Evolutionary conservation across 2,797 vertebrate species (phyloP).

Genomic region (Epinephelus malabaricus): DNA sequence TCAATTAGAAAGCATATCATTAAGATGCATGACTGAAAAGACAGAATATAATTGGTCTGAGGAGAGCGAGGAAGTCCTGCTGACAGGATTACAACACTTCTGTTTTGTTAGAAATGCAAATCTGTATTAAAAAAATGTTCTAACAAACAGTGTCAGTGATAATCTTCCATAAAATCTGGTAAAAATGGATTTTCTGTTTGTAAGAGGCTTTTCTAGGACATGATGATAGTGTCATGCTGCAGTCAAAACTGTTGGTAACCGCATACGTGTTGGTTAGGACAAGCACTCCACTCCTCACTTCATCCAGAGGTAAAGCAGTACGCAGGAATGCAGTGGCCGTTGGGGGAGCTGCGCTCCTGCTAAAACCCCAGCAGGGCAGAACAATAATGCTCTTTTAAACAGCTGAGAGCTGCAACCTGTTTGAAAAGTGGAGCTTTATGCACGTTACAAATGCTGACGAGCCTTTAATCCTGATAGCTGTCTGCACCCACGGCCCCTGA

Average conservation of each 20-base stretch:
- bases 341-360: slow-evolving; percentile 52
- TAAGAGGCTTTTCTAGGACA: slow-evolving; percentile 52
- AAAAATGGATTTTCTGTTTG: slow-evolving; percentile 31
- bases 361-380: slow-evolving; percentile 72
- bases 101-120: neutral
- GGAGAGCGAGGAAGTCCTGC: slow-evolving; percentile 11
- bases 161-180: slow-evolving; percentile 13
- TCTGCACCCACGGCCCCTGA: slow-evolving; percentile 56
- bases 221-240: slow-evolving; percentile 22
- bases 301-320: slow-evolving; percentile 65
- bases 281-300: slow-evolving; percentile 27
- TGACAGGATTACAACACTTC: slow-evolving; percentile 5
- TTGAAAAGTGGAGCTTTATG: slow-evolving; percentile 87
- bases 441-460: slow-evolving; percentile 81
- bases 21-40: slow-evolving; percentile 33
- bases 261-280: slow-evolving; percentile 25
- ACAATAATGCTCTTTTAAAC: slow-evolving; percentile 84
- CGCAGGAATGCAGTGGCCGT: slow-evolving; percentile 63
- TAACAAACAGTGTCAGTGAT: no score
- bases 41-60: neutral
- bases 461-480: slow-evolving; percentile 79
- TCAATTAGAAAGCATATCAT: slow-evolving; percentile 52
- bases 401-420: slow-evolving; percentile 87
- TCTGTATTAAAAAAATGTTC: neutral
- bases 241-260: slow-evolving; percentile 4